Evolutionary conservation across 2,113 vertebrate species (phyloP).

Genomic region (Hassar affinis): DNA sequence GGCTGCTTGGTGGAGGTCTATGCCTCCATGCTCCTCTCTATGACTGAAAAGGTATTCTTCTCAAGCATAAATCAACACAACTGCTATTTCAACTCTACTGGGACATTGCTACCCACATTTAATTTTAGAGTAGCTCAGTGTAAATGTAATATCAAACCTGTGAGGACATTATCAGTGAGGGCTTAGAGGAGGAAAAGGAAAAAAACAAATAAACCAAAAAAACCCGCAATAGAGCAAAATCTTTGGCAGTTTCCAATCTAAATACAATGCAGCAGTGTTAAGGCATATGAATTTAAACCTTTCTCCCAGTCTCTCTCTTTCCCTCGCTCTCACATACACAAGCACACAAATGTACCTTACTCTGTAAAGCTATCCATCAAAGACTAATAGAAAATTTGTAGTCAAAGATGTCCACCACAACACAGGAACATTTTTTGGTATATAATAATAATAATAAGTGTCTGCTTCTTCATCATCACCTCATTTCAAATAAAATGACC

Average conservation of each 20-base stretch:
- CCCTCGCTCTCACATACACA: slow-evolving; percentile 39
- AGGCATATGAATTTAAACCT: slow-evolving; percentile 51
- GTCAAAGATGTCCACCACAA: slow-evolving; percentile 66
- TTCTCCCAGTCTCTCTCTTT: slow-evolving; percentile 14
- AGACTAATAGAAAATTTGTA: slow-evolving; percentile 69
- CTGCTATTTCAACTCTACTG: not conserved
- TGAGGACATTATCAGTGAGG: not conserved
- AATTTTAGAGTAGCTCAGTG: not conserved
- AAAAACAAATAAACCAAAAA: not conserved
- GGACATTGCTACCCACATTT: not conserved
- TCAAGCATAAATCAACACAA: slow-evolving; percentile 8
- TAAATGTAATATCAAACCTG: not conserved
- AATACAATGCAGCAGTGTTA: slow-evolving; percentile 45
- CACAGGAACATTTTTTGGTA: slow-evolving; percentile 63
- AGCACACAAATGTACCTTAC: slow-evolving; percentile 24
- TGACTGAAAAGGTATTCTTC: slow-evolving; percentile 3
- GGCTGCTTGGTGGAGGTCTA: not conserved
- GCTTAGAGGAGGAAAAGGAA: not conserved
- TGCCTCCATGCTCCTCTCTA: not conserved
- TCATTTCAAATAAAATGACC: slow-evolving; percentile 49
- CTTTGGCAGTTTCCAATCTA: slow-evolving; percentile 59
- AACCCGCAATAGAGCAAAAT: slow-evolving; percentile 23
- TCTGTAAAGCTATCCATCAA: slow-evolving; percentile 59
- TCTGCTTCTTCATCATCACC: slow-evolving; percentile 9
- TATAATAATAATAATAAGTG: slow-evolving; percentile 30